These are phyloP conservation scores for Choristoneura rosaceana DNA, from an alignment of 2,888 invertebrate species.

Conservation along the genomic window DNA sequence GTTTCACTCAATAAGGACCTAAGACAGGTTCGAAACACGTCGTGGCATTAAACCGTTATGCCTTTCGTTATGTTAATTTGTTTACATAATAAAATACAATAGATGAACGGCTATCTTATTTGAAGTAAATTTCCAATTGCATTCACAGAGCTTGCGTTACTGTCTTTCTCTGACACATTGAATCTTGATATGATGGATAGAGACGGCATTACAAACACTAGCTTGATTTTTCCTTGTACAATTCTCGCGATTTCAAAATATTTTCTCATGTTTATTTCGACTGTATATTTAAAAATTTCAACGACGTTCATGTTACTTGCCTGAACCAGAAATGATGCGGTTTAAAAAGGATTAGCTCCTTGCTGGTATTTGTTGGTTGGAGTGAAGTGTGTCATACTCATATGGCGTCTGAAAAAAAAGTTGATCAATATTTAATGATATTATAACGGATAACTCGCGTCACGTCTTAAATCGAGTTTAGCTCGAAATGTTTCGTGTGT, in stretches of 20 bases:
- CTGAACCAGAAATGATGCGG: not conserved
- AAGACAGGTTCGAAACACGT: not conserved
- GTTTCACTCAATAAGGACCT: too few species aligned
- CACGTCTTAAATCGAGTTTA: too few species aligned
- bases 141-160: not conserved
- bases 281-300: not conserved
- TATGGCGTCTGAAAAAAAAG: constrained; percentile 64
- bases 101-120: not conserved
- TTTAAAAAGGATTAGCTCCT: constrained; percentile 22
- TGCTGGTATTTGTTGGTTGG: constrained; percentile 3
- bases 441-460: too few species aligned
- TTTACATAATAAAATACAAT: too few species aligned
- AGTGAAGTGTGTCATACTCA: constrained; percentile 66
- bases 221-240: not conserved
- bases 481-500: too few species aligned
- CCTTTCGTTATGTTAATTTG: too few species aligned
- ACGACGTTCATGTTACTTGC: not conserved
- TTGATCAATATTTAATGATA: too few species aligned
- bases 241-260: not conserved
- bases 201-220: constrained; percentile 27
- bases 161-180: constrained; percentile 13
- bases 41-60: too few species aligned
- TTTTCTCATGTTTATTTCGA: not conserved
- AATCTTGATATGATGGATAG: constrained; percentile 36
- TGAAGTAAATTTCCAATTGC: not conserved